Evolutionary conservation across 2,113 vertebrate species (phyloP).

Genomic region (Prochilodus magdalenae): DNA sequence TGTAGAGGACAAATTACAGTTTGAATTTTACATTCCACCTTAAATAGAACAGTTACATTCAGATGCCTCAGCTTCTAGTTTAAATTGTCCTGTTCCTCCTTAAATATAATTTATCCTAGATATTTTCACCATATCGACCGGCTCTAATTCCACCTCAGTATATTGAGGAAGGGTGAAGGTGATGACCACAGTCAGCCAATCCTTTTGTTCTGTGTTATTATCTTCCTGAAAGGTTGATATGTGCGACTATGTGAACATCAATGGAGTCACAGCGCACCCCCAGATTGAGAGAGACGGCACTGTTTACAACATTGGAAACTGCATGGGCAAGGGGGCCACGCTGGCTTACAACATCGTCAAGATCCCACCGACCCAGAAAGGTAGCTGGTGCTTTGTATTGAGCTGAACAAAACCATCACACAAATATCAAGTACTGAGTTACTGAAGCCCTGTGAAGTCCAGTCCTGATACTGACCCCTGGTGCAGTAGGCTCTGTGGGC

Average conservation of each 20-base stretch:
- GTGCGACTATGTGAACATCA: conserved; percentile 89
- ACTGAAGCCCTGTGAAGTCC: background rate
- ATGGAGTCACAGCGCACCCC: conserved; percentile 93
- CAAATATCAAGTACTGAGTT: background rate
- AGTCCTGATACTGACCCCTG: background rate
- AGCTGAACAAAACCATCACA: no score
- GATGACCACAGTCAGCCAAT: background rate
- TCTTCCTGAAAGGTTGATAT: conserved; percentile 85
- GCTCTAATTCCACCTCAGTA: no score
- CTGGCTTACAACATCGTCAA: conserved; percentile 92
- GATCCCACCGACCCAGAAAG: conserved; percentile 91
- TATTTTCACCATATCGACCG: no score
- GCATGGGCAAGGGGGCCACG: conserved; percentile 93
- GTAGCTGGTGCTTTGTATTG: conserved; percentile 65
- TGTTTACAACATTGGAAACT: conserved; percentile 98
- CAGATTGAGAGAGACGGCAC: conserved; percentile 94
- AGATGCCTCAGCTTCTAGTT: no score
- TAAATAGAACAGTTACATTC: no score
- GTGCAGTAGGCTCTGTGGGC: no score
- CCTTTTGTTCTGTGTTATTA: background rate
- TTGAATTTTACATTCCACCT: no score
- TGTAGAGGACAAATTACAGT: no score
- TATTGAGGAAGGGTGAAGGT: background rate
- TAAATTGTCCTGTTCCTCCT: no score
- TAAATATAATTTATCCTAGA: no score